Percentiles rank a stretch among this genome's conserved stretches.
Conservation (phyloP, 2,888 invertebrate genomes). For the Candidula unifasciata region DNA sequence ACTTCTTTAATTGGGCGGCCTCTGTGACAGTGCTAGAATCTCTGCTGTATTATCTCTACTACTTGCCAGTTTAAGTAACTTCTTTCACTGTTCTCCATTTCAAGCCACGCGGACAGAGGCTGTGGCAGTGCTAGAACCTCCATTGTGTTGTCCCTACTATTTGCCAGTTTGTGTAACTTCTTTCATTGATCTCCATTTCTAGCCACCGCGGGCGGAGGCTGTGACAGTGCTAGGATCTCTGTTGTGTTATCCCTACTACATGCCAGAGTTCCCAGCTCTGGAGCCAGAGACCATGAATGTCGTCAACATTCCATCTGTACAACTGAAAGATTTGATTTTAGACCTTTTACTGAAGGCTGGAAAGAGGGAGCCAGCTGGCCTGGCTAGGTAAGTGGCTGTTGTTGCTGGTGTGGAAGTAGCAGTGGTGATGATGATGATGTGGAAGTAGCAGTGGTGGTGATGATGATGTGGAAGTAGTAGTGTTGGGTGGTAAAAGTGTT, state of each 20-base stretch:
- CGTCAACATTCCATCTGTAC: conserved; percentile 81
- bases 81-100: conserved; percentile 30
- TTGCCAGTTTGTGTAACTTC: background rate
- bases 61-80: no score
- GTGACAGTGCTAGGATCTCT: conserved; percentile 92
- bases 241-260: conserved; percentile 87
- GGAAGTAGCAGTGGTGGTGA: background rate
- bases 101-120: conserved; percentile 90
- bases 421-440: no score
- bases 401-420: no score
- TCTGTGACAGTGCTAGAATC: no score
- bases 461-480: no score
- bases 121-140: conserved; percentile 90
- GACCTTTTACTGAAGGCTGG: conserved; percentile 92
- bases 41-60: no score
- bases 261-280: conserved; percentile 84
- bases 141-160: conserved; percentile 88
- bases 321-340: conserved; percentile 92
- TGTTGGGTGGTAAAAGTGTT: no score
- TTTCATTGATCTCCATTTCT: conserved; percentile 41
- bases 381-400: conserved; percentile 83
- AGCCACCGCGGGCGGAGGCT: conserved; percentile 92
- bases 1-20: no score
- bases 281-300: conserved; percentile 78
- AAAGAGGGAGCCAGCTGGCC: conserved; percentile 90